Evolutionary conservation across 2,888 invertebrate genomes (phyloP).

Genomic region (Volucella bombylans): DNA sequence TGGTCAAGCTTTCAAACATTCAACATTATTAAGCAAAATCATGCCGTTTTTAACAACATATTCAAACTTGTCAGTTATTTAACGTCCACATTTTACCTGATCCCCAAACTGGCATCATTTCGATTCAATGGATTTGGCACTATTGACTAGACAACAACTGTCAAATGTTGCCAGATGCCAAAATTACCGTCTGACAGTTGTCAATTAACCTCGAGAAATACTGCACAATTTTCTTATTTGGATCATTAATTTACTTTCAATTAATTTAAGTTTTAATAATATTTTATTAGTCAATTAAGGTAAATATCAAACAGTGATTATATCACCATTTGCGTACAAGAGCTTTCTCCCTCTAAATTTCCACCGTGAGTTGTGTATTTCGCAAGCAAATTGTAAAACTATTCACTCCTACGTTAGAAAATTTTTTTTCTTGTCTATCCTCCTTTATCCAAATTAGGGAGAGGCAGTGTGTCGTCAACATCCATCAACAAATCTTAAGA

Average conservation of each 20-base stretch:
- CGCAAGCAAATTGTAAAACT: slow-evolving; percentile 18
- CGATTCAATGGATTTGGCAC: slow-evolving; percentile 6
- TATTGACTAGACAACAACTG: slow-evolving; percentile 11
- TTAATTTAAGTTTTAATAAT: slow-evolving; percentile 51
- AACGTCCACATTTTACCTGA: background rate
- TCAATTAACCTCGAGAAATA: slow-evolving; percentile 47
- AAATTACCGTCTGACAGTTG: slow-evolving; percentile 33
- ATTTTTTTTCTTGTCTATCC: slow-evolving; percentile 40
- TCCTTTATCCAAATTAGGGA: slow-evolving; percentile 68
- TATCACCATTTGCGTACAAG: background rate
- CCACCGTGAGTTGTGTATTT: slow-evolving; percentile 16
- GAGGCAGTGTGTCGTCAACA: slow-evolving; percentile 61
- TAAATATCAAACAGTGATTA: slow-evolving; percentile 40
- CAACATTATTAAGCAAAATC: too few relatives aligned
- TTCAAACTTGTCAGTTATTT: background rate
- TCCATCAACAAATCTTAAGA: slow-evolving; percentile 50
- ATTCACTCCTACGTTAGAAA: slow-evolving; percentile 48
- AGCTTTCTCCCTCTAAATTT: background rate
- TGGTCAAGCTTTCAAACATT: too few relatives aligned
- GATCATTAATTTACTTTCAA: slow-evolving; percentile 19
- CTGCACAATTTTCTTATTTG: slow-evolving; percentile 8
- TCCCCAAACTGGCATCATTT: background rate
- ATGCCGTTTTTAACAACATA: too few relatives aligned
- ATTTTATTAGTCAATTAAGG: slow-evolving; percentile 48
- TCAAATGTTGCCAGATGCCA: slow-evolving; percentile 41